These are phyloP conservation scores for Pseudochaenichthys georgianus DNA, from an alignment of 2,797 vertebrate species.

Conservation along the genomic window DNA sequence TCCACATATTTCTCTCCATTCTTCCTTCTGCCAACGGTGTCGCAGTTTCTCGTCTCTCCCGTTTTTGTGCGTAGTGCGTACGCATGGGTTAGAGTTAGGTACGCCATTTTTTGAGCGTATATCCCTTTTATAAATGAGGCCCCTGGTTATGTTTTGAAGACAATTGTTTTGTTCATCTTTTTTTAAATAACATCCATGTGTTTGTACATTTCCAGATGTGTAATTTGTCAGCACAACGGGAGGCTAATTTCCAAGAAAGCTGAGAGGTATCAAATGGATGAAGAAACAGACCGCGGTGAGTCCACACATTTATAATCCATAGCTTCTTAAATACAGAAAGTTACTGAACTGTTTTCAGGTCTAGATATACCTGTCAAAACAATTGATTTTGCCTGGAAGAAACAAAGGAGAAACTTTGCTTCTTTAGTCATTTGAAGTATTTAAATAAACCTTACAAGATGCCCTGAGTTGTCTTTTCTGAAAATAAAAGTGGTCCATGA, in stretches of 20 bases:
- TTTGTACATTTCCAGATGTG: constrained; percentile 74
- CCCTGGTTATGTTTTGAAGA: no score
- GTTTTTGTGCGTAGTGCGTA: no score
- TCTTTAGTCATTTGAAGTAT: background rate
- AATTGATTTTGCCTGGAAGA: background rate
- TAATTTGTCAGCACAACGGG: constrained; percentile 77
- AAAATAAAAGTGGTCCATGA: background rate
- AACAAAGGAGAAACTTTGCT: no score
- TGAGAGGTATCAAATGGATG: constrained; percentile 59
- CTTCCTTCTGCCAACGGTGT: no score
- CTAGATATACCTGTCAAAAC: background rate
- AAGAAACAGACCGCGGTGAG: constrained; percentile 69
- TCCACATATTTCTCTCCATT: no score
- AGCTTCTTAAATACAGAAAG: background rate
- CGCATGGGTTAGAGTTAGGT: no score
- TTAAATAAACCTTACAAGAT: background rate
- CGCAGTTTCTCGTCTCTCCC: no score
- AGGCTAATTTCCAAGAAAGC: constrained; percentile 54
- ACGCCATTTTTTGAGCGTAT: no score
- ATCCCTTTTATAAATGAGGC: no score
- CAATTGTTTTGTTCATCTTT: no score
- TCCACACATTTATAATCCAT: background rate
- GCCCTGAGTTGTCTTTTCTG: background rate
- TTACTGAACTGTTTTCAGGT: background rate
- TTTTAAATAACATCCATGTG: background rate